These are phyloP conservation scores for Apogon hyalosoma DNA, from an alignment of 2,797 vertebrate genomes.

Conservation along the genomic window DNA sequence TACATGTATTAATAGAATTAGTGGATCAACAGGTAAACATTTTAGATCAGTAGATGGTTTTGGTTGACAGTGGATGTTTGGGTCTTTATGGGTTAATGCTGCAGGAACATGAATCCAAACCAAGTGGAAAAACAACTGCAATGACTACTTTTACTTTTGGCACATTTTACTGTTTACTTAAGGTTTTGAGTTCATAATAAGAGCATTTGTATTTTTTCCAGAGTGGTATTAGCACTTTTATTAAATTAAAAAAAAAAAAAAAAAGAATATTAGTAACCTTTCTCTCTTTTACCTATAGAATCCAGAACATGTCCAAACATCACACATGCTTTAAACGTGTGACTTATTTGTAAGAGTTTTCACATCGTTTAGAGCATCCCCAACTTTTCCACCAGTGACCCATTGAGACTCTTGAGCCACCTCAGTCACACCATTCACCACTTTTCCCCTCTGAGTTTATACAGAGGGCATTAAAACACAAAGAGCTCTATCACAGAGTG, in stretches of 20 bases:
- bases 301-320: background rate
- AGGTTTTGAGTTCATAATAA: no score
- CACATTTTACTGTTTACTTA: no score
- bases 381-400: constrained; percentile 21
- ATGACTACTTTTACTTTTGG: no score
- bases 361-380: constrained; percentile 12
- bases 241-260: no score
- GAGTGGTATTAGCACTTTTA: background rate
- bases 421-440: constrained; percentile 11
- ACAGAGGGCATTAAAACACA: constrained; percentile 42
- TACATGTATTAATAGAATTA: no score
- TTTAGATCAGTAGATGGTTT: no score
- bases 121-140: no score
- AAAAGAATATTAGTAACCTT: background rate
- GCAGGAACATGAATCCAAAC: no score
- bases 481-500: constrained; percentile 42
- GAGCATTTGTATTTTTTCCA: no score
- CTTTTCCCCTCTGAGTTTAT: constrained; percentile 39
- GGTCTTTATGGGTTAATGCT: no score
- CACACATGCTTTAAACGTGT: constrained; percentile 19
- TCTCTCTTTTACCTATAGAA: background rate
- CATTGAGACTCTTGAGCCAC: constrained; percentile 16
- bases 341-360: constrained; percentile 8
- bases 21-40: no score
- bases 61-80: no score